Evolutionary conservation across 2,888 invertebrate genomes (phyloP).

Genomic region (Tetragonula carbonaria): DNA sequence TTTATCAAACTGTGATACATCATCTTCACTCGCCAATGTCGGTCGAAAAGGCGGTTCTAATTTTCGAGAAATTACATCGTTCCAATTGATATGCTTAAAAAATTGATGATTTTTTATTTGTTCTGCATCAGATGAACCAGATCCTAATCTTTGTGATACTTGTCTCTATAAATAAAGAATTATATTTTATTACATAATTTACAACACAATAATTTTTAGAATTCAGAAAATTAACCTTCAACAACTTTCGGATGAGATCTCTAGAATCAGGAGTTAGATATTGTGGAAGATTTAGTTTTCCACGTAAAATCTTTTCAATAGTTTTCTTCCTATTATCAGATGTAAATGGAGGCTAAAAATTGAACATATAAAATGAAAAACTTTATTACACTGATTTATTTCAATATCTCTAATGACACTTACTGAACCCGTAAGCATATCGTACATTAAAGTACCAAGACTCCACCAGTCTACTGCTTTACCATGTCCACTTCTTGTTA

Average conservation of each 20-base stretch:
- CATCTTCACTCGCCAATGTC: slow-evolving; percentile 95
- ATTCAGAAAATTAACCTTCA: slow-evolving; percentile 88
- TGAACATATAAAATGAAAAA: background rate
- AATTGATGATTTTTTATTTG: slow-evolving; percentile 96
- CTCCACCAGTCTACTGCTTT: slow-evolving; percentile 99
- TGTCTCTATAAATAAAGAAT: slow-evolving; percentile 85
- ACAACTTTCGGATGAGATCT: slow-evolving; percentile 94
- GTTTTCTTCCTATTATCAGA: slow-evolving; percentile 99
- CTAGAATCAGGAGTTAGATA: slow-evolving; percentile 98
- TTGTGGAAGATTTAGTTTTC: slow-evolving; percentile 96
- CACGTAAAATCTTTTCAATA: slow-evolving; percentile 98
- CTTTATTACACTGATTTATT: background rate
- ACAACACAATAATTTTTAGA: background rate
- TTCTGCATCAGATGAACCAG: slow-evolving; percentile 91
- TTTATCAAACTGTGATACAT: slow-evolving; percentile 99
- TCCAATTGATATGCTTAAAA: slow-evolving; percentile 97
- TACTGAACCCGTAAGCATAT: slow-evolving; percentile 99
- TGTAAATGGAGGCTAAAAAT: slow-evolving; percentile 96
- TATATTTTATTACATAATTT: slow-evolving; percentile 20
- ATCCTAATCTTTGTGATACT: slow-evolving; percentile 93
- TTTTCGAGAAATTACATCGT: slow-evolving; percentile 93
- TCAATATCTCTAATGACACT: slow-evolving; percentile 77
- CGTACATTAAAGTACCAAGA: slow-evolving; percentile 98
- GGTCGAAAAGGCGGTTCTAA: slow-evolving; percentile 98
- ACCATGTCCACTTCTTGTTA: slow-evolving; percentile 98